Conservation (phyloP, 35 echinoderm and acorn worm species). For the Acanthaster planci region DNA sequence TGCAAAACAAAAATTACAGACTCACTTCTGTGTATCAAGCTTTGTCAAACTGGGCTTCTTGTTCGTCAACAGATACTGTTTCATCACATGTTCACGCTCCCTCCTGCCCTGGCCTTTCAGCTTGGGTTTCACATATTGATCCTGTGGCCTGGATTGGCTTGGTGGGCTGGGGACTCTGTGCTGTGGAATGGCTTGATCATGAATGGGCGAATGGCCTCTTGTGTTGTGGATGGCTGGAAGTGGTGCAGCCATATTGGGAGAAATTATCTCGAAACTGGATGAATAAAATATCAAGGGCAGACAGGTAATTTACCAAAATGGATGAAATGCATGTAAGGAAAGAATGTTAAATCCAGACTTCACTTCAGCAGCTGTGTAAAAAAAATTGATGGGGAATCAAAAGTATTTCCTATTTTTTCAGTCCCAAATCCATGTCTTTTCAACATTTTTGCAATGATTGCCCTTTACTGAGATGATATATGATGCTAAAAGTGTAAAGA, state of each 20-base stretch:
- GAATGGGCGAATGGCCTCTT: constrained; percentile 62
- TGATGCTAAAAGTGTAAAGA: too few relatives aligned
- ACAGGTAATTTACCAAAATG: neutral
- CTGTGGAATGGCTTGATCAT: constrained; percentile 47
- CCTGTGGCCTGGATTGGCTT: constrained; percentile 57
- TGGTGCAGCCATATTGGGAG: constrained; percentile 77
- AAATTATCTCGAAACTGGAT: neutral
- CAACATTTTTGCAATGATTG: too few relatives aligned
- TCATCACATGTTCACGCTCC: constrained; percentile 53
- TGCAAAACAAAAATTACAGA: too few relatives aligned
- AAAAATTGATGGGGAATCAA: too few relatives aligned
- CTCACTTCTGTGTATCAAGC: constrained; percentile 79
- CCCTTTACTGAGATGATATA: too few relatives aligned
- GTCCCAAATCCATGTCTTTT: too few relatives aligned
- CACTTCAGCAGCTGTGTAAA: too few relatives aligned
- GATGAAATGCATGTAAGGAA: too few relatives aligned
- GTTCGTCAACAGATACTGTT: constrained; percentile 44
- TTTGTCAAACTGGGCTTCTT: constrained; percentile 73
- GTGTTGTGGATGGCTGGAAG: constrained; percentile 82
- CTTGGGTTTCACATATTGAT: constrained; percentile 52
- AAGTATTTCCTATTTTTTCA: too few relatives aligned
- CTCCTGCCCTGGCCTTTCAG: constrained; percentile 61
- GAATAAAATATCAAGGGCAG: neutral
- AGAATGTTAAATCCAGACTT: too few relatives aligned
- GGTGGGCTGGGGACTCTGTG: constrained; percentile 94